Percentiles rank a stretch among this genome's conserved stretches.
Conservation (phyloP, 2,888 invertebrate species). For the Pardosa pseudoannulata region DNA sequence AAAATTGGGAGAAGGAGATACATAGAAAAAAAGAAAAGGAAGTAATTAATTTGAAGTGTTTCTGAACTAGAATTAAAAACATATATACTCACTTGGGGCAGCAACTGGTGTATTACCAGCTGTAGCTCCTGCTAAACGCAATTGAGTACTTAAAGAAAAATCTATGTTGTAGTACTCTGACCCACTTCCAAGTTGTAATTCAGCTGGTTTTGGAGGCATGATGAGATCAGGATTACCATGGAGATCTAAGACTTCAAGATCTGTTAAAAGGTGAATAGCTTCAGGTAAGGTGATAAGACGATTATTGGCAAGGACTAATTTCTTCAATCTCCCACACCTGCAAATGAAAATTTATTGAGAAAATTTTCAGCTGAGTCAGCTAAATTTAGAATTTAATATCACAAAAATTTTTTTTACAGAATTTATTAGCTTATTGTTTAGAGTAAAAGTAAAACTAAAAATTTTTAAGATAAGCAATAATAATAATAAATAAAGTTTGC, state of each 20-base stretch:
- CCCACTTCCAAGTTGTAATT: slow-evolving; percentile 83
- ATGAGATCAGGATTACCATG: slow-evolving; percentile 94
- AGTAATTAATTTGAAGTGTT: no score
- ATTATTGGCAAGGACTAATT: slow-evolving; percentile 94
- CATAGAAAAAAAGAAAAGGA: no score
- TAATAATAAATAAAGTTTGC: no score
- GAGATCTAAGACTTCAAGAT: slow-evolving; percentile 91
- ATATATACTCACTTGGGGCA: slow-evolving; percentile 81
- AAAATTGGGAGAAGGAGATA: no score
- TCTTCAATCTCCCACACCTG: slow-evolving; percentile 94
- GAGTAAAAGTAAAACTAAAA: no score
- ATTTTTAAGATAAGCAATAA: no score
- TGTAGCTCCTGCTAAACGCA: slow-evolving; percentile 92
- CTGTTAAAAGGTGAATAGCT: slow-evolving; percentile 94
- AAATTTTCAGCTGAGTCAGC: no score
- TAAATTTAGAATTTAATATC: no score
- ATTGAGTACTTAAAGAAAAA: slow-evolving; percentile 96
- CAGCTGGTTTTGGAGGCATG: slow-evolving; percentile 96
- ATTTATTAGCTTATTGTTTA: no score
- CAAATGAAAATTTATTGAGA: slow-evolving; percentile 37
- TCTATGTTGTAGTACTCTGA: slow-evolving; percentile 95
- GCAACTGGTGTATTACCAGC: slow-evolving; percentile 84
- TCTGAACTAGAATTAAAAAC: no score
- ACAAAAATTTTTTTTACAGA: no score
- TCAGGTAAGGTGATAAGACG: slow-evolving; percentile 96